Percentiles rank a stretch among this genome's conserved stretches.
Conservation (phyloP, 92 coral and sea anemone species). For the Pocillopora meandrina region DNA sequence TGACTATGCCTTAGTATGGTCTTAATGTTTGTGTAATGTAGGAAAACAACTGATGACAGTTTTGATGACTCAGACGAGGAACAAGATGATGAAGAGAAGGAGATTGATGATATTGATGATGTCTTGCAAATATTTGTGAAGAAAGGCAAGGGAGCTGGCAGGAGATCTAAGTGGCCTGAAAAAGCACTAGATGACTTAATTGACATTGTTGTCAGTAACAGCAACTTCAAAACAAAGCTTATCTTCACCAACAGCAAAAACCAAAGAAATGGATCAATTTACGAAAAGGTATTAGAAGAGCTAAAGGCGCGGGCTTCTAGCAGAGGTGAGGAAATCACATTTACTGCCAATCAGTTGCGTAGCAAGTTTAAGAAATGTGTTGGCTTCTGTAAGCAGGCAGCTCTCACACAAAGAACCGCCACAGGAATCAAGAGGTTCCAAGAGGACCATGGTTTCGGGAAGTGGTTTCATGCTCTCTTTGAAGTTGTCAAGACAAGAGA, state of each 20-base stretch:
- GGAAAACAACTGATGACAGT: too few species aligned
- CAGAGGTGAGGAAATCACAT: constrained; percentile 35
- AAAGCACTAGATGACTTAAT: too few species aligned
- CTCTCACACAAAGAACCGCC: neutral
- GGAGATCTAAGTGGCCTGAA: too few species aligned
- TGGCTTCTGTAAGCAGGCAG: constrained; percentile 55
- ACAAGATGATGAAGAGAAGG: too few species aligned
- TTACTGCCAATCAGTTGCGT: constrained; percentile 47
- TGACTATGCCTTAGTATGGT: too few species aligned
- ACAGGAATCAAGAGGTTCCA: neutral
- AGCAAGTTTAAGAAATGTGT: constrained; percentile 52
- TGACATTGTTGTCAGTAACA: neutral
- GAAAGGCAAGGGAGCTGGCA: too few species aligned
- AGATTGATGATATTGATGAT: too few species aligned
- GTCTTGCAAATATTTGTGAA: too few species aligned
- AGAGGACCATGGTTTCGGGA: neutral
- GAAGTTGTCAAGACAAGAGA: neutral
- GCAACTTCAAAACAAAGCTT: neutral
- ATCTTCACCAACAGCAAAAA: neutral
- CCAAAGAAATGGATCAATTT: constrained; percentile 43
- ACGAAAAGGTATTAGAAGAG: constrained; percentile 32
- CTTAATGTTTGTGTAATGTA: too few species aligned
- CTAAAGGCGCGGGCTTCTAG: constrained; percentile 28
- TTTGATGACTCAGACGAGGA: too few species aligned
- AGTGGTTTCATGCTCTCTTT: neutral